Base-by-base conservation (phyloP, 1,140 invertebrate genomes). In the Yoshiicerus persimilis region DNA sequence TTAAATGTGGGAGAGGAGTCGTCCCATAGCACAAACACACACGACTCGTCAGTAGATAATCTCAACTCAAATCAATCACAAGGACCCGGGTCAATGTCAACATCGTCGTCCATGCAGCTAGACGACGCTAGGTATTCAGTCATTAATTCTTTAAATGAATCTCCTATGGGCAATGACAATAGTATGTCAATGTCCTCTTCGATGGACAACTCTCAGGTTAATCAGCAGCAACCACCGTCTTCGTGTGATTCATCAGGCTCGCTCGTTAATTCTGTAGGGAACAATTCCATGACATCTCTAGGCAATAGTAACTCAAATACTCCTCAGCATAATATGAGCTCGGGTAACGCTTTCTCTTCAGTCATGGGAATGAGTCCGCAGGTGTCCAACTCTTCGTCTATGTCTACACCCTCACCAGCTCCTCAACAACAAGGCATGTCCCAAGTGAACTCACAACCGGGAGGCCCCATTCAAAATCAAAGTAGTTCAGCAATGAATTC, bases 91-190 rank as follows among this genome's bases (percentile, higher is more conserved):
- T 34, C 75, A 5, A 32, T 30, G 20, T 80, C 75, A 34, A 16
- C 32, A 4, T 38, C 75, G n/a, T 20, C 47, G 30, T 32, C 36
- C 11, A 47, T 56, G 41, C 86, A 87, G 30, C 41, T 84, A 41
- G 87, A 88, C 32, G 75, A 83, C 34, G 20, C 30, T 20, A 20
- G 32, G 4, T 80, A 32, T n/a, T 80, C 75, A 36, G 75, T 80
- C 75, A 80, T 80, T 80, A 80, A 80, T 80, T 88, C 88, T 27
- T 36, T 88, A 25, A 77, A 85, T 23, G 88, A 89, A 39, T 89
- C 88, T 41, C 80, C 88, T 20, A 62, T 89, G 27, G 88, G 87
- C 41, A 86, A 83, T n/a, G 88, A 89, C 62, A 89, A 84, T 75
- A 64, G 84, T 38, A 62, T 84, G 11, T 89, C 88, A 0, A 56